Evolutionary conservation across 2,113 vertebrate genomes (phyloP).

Genomic region (Menidia beryllina): DNA sequence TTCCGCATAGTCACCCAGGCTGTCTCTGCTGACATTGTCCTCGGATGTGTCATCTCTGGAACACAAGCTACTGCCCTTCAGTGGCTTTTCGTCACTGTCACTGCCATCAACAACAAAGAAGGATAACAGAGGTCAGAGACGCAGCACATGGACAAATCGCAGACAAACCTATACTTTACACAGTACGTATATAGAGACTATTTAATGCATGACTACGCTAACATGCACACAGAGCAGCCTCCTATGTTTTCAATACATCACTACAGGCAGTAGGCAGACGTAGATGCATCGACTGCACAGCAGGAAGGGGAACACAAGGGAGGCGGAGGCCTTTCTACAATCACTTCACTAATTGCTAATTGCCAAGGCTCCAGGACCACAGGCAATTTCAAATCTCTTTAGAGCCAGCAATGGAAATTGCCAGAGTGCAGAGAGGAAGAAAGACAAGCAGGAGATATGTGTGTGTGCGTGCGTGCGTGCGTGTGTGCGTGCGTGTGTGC

Average conservation of each 20-base stretch:
- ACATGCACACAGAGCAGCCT: slow-evolving; percentile 28
- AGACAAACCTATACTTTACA: slow-evolving; percentile 7
- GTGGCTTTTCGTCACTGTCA: slow-evolving; percentile 79
- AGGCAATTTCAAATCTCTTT: slow-evolving; percentile 81
- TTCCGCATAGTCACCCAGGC: slow-evolving; percentile 70
- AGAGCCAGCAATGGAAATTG: slow-evolving; percentile 78
- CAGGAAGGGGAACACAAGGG: slow-evolving; percentile 46
- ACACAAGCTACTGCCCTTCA: slow-evolving; percentile 61
- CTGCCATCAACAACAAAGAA: slow-evolving; percentile 66
- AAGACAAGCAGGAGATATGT: slow-evolving; percentile 38
- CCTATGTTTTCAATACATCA: slow-evolving; percentile 55
- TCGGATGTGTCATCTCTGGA: slow-evolving; percentile 44
- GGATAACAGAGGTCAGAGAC: slow-evolving; percentile 44
- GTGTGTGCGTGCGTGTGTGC: no score
- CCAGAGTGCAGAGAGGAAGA: slow-evolving; percentile 66
- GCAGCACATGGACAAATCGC: slow-evolving; percentile 32
- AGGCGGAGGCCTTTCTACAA: slow-evolving; percentile 62
- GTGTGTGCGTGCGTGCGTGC: slow-evolving; percentile 33
- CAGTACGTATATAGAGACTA: background rate
- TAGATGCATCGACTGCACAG: slow-evolving; percentile 52
- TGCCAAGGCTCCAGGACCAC: slow-evolving; percentile 76
- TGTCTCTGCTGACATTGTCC: slow-evolving; percentile 73
- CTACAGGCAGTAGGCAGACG: slow-evolving; percentile 27
- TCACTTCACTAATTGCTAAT: slow-evolving; percentile 81
- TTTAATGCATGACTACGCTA: slow-evolving; percentile 35